These are phyloP conservation scores for Parotia lawesii DNA, from an alignment of 2,113 vertebrate species.

Conservation along the genomic window DNA sequence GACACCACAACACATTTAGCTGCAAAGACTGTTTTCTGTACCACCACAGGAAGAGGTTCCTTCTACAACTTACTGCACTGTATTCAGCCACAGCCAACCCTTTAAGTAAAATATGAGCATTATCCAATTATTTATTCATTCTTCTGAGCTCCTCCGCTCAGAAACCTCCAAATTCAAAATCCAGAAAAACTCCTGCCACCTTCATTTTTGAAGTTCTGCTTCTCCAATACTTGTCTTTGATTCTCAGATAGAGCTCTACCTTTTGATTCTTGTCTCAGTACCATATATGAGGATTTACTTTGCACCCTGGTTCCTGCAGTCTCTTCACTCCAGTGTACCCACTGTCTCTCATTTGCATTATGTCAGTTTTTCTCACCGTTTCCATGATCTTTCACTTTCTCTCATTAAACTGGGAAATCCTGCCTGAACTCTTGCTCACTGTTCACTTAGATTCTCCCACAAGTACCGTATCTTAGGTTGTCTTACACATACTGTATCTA, in stretches of 20 bases:
- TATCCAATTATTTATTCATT: background rate
- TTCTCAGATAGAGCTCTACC: background rate
- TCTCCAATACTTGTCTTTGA: background rate
- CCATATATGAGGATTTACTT: background rate
- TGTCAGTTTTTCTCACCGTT: background rate
- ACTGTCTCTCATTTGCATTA: background rate
- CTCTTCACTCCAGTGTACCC: background rate
- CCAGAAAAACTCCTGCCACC: background rate
- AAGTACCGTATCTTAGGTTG: accelerated
- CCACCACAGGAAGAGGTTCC: background rate
- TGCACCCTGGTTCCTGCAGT: background rate
- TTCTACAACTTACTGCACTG: background rate
- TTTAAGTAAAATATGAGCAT: background rate
- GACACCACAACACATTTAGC: background rate
- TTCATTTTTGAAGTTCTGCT: background rate
- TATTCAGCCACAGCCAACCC: background rate
- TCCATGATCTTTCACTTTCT: background rate
- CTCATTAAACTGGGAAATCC: background rate
- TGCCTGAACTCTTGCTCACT: accelerated
- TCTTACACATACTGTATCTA: background rate
- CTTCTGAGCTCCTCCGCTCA: background rate
- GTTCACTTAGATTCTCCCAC: background rate
- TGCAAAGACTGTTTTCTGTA: background rate
- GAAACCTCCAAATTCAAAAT: background rate
- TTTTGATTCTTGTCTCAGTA: background rate